A percentile compares a stretch with the other conserved stretches of the same genome.
These are phyloP conservation scores for Pimephales promelas DNA, from an alignment of 2,113 vertebrate genomes.

Conservation along the genomic window DNA sequence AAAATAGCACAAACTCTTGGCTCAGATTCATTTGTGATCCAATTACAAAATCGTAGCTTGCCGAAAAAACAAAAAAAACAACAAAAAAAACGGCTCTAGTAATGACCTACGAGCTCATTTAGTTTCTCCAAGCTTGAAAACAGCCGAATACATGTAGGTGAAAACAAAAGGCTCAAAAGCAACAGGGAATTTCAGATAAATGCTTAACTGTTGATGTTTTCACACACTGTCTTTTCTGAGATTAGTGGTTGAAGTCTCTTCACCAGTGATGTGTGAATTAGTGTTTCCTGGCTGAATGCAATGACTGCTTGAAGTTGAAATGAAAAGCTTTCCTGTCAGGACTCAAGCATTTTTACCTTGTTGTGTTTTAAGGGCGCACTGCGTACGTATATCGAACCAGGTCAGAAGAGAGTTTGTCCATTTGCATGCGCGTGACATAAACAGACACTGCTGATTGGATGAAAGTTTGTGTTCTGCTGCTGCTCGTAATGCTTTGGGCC, in stretches of 20 bases:
- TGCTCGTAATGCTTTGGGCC: not conserved
- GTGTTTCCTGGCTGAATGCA: not conserved
- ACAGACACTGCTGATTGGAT: not conserved
- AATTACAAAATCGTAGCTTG: not conserved
- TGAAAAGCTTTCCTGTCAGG: not conserved
- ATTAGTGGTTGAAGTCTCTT: not conserved
- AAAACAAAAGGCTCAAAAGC: not conserved
- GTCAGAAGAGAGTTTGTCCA: not conserved
- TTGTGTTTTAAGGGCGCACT: not conserved
- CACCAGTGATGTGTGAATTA: not conserved
- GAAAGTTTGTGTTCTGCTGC: not conserved
- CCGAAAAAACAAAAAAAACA: not conserved
- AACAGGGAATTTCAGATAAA: not conserved
- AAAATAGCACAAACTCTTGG: not conserved
- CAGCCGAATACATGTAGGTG: not conserved
- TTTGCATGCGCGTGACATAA: not conserved
- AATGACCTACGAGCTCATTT: not conserved
- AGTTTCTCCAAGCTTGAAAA: not conserved
- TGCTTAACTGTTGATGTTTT: not conserved
- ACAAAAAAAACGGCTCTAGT: not conserved
- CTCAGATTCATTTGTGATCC: not conserved
- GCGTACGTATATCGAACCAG: not conserved
- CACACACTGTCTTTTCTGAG: not conserved
- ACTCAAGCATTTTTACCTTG: not conserved
- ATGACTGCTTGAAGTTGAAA: constrained; percentile 1